Conservation (phyloP, 2,113 vertebrate species). For the Plecotus auritus region DNA sequence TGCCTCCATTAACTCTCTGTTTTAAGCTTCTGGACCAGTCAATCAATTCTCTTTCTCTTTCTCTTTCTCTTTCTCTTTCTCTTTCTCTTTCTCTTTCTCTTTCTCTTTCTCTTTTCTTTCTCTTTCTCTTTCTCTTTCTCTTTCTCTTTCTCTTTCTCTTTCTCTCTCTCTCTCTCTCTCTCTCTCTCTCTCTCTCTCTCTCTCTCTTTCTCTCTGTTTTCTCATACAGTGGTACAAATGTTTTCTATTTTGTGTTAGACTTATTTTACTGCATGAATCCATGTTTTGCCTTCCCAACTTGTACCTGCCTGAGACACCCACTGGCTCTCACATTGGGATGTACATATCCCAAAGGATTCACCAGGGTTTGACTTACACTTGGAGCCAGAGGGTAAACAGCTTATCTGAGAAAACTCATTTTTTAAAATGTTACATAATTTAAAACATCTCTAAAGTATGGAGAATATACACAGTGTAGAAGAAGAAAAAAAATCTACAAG, state of each 20-base stretch:
- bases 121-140: not conserved
- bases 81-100: not conserved
- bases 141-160: not conserved
- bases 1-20: not conserved
- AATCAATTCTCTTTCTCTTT: not conserved
- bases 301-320: not conserved
- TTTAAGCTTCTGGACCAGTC: not conserved
- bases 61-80: not conserved
- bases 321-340: not conserved
- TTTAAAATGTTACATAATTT: conserved; percentile 10
- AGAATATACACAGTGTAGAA: not conserved
- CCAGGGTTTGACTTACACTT: not conserved
- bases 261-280: not conserved
- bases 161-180: too few relatives aligned
- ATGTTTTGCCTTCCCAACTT: not conserved
- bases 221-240: not conserved
- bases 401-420: conserved; percentile 23
- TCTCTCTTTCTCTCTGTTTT: not conserved
- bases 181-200: too few relatives aligned
- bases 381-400: not conserved
- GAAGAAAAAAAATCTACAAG: not conserved
- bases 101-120: not conserved
- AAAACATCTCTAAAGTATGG: not conserved
- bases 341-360: not conserved
- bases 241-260: not conserved